A percentile compares a stretch with the other conserved stretches of the same genome.
Conservation (phyloP, 2,113 vertebrate species). For the Anser brachyrhynchus region DNA sequence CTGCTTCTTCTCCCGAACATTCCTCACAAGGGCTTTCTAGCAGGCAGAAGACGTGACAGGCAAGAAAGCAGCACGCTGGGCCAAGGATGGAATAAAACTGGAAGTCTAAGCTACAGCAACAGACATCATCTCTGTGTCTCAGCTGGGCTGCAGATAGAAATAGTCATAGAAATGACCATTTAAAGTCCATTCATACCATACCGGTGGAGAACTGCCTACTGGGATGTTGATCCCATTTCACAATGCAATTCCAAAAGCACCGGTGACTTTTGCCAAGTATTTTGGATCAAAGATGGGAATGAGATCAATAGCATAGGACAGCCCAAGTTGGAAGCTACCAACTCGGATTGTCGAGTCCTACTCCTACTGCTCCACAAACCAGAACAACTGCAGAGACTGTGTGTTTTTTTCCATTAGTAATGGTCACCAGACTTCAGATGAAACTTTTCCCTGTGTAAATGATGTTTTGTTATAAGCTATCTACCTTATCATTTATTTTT, state of each 20-base stretch:
- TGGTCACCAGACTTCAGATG: not conserved
- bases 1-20: not conserved
- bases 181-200: not conserved
- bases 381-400: not conserved
- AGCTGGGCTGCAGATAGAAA: not conserved
- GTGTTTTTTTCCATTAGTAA: not conserved
- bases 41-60: not conserved
- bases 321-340: not conserved
- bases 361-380: not conserved
- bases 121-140: not conserved
- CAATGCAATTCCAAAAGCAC: not conserved
- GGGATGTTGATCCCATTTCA: not conserved
- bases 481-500: not conserved
- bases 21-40: not conserved
- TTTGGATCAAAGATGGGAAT: not conserved
- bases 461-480: not conserved
- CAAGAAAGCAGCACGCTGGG: not conserved
- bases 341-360: not conserved
- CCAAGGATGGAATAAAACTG: not conserved
- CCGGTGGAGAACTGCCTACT: not conserved
- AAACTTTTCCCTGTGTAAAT: not conserved
- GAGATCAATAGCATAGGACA: slow-evolving; percentile 2
- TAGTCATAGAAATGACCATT: not conserved
- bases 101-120: not conserved
- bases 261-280: not conserved